Base-by-base conservation (phyloP, 2,113 vertebrate species). In the Scomber scombrus region DNA sequence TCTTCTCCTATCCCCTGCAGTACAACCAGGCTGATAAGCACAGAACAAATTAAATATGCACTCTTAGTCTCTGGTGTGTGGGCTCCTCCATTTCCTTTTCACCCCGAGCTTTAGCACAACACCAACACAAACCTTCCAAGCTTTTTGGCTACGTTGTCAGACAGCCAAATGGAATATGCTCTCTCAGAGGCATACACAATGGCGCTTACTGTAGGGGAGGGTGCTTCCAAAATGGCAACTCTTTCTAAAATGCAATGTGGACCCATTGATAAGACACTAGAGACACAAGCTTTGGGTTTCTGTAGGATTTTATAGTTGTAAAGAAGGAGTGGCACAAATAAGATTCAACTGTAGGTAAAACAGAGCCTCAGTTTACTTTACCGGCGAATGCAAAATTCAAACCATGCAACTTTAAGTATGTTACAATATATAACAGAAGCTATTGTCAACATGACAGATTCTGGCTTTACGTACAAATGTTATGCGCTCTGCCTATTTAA, bases 31-130 rank as follows among this genome's bases (percentile, higher is more conserved):
- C 87, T 81, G 85, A 89, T 91, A 90, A 93, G 88, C 88, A 76
- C 75, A 70, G 68, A 88, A 74, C 78, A 89, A 85, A 92, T 92
- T 85, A 88, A 93, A 92, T 90, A 93, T 91, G 88, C 84, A 78
- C 79, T 88, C 77, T 71, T 58, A 40, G 80, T 77, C 86, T 82
- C 61, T 75, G 76, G 75, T 87, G 86, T 81, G 77, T 80, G 64
- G 71, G 81, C 70, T 82, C 72, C 77, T 89, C 89, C 68, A 73
- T 90, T 91, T 89, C 75, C 82, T 86, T 89, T 88, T 65, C 65
- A 86, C 82, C 85, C 57, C 29, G 5, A 86, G 86, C 87, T 73
- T 82, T 29, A 60, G 80, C 84, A 86, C 85, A 85, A 83, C 76
- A 80, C 73, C 55, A 64, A 47, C 77, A 60, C 80, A 81, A 84